Evolutionary conservation across 2,113 vertebrate species (phyloP).

Genomic region (Nothoprocta pentlandii): DNA sequence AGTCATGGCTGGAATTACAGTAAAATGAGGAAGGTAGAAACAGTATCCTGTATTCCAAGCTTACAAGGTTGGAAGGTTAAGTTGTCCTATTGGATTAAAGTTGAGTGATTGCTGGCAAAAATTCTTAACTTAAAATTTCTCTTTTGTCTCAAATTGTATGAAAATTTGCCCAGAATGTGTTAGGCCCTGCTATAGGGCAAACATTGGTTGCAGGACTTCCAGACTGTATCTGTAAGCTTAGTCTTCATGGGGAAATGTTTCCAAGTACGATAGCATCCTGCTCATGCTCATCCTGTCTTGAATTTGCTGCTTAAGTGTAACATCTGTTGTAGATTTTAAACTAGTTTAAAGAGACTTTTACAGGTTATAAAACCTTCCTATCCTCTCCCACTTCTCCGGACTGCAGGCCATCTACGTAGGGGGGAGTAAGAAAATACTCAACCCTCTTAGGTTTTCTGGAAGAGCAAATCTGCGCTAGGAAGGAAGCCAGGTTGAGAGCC

Average conservation of each 20-base stretch:
- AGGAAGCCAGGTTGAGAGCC: neutral
- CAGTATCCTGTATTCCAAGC: neutral
- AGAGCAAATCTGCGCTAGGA: neutral
- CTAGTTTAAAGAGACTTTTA: neutral
- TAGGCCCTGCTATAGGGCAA: neutral
- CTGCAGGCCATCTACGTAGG: neutral
- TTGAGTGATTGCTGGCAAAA: neutral
- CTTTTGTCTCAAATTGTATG: neutral
- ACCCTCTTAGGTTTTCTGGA: neutral
- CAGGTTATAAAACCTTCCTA: neutral
- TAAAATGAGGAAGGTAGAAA: neutral
- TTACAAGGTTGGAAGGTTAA: neutral
- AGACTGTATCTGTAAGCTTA: neutral
- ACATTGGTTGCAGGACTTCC: neutral
- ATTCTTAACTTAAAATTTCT: neutral
- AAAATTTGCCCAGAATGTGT: neutral
- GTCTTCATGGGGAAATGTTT: neutral
- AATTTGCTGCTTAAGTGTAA: neutral
- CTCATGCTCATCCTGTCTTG: neutral
- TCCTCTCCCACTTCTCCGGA: neutral
- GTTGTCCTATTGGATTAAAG: neutral
- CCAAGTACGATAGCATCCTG: neutral
- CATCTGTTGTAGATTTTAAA: neutral
- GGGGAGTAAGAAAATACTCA: neutral
- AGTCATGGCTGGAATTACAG: neutral